Conservation (phyloP, 2,797 vertebrate species). For the Eidolon dupreanum region DNA sequence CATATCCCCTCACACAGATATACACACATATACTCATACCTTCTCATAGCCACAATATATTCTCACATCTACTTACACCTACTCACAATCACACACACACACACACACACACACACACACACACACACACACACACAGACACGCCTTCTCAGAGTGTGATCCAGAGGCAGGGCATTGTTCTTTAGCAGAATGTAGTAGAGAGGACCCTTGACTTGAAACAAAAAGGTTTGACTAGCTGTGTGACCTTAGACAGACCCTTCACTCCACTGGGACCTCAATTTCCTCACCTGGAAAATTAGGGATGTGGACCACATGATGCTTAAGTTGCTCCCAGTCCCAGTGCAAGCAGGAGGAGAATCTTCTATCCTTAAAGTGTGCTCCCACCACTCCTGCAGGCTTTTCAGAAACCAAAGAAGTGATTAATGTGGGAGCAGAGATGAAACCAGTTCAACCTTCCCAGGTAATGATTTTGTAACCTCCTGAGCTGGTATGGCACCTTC, state of each 20-base stretch:
- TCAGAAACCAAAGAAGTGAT: background rate
- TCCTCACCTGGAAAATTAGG: background rate
- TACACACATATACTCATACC: background rate
- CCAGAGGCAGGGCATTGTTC: background rate
- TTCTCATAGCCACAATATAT: background rate
- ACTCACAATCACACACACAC: background rate
- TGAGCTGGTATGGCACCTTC: constrained; percentile 44
- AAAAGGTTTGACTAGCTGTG: background rate
- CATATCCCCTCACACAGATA: background rate
- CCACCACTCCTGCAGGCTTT: background rate
- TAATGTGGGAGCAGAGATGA: background rate
- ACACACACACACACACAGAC: background rate
- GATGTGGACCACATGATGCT: background rate
- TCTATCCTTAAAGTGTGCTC: background rate
- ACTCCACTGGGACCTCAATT: background rate
- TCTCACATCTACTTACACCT: background rate
- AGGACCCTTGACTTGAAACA: background rate
- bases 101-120: background rate
- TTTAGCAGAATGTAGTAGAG: background rate
- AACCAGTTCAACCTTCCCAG: background rate
- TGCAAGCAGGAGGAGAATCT: background rate
- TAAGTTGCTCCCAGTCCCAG: background rate
- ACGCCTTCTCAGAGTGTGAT: background rate
- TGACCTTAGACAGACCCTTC: background rate
- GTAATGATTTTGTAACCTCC: constrained; percentile 24